phyloP scores from a whole-genome alignment of 1,140 invertebrate genomes.

The Prorops nasuta region DNA sequence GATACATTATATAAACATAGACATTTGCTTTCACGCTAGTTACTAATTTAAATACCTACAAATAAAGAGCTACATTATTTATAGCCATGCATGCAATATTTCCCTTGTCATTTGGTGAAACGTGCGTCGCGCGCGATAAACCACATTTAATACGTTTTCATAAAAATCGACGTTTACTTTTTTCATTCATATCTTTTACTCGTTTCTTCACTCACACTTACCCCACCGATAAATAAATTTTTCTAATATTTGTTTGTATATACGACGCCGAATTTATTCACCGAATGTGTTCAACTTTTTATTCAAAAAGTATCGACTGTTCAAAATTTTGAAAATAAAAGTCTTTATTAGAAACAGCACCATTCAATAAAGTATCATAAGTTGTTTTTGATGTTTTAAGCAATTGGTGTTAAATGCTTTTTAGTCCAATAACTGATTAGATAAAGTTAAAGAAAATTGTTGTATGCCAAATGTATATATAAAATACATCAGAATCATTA shows the following conservation, averaged over 20 bases:
- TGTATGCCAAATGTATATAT: too few relatives aligned
- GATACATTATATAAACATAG: slow-evolving; percentile 33
- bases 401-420: too few relatives aligned
- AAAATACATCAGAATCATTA: too few relatives aligned
- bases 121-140: slow-evolving; percentile 17
- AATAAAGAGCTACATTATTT: slow-evolving; percentile 17
- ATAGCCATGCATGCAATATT: slow-evolving; percentile 27
- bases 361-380: too few relatives aligned
- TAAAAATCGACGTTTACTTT: background rate
- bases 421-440: too few relatives aligned
- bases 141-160: slow-evolving; percentile 14
- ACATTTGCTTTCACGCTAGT: slow-evolving; percentile 27
- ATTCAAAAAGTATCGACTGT: too few relatives aligned
- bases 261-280: too few relatives aligned
- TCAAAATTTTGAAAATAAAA: too few relatives aligned
- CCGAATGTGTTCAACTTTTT: too few relatives aligned
- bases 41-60: slow-evolving; percentile 25
- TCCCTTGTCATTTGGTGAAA: slow-evolving; percentile 24
- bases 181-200: background rate
- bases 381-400: too few relatives aligned
- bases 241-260: background rate
- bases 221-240: background rate
- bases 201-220: background rate
- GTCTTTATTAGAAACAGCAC: too few relatives aligned
- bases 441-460: too few relatives aligned